Evolutionary conservation across 1,140 invertebrate genomes (phyloP), one percentile per base, ranked within the genome.

Genomic region (Akabosia matsudoensis): DNA sequence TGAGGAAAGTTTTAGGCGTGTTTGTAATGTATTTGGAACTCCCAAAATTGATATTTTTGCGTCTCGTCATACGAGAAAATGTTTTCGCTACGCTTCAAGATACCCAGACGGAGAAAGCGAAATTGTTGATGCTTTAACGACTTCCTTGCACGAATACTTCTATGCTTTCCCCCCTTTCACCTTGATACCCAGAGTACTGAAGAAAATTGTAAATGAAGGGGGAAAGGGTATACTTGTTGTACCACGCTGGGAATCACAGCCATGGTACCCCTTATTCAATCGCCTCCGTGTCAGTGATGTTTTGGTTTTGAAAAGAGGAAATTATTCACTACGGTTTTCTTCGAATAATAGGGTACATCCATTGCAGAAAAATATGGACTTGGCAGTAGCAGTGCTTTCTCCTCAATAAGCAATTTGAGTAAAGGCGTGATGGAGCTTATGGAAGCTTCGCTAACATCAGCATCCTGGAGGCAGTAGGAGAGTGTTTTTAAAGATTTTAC

Each of bases 121-220:
- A 54, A 51, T 10, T 2, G 22, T 67, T 1, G 22, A 1, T 34
- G 31, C 0, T 30, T 77, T 31, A 26, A 30, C 24, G 52, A 22
- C 54, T n/a, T 51, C 16, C 31, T 76, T 61, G 74, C 7, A 22
- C 13, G 28, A 10, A 7, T 31, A 70, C 13, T 70, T 34, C 28
- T 76, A 76, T 54, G 74, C 74, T 1, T 76, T 76, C 52, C 74
- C 74, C 10, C 74, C 74, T 10, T 71, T 76, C 22, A 7, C n/a
- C 31, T 33, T 76, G 52, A 71, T 76, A 34, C 18, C 64, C 10
- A 34, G 67, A 7, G 67, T 71, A 24, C n/a, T 76, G 0, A 70
- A 70, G 14, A 76, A 76, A 70, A 71, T 76, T 10, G 24, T 67
- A n/a, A 3, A 2, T 0, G 74, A 76, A 18, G 33, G 71, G 45